phyloP scores from a whole-genome alignment of 2,113 vertebrate genomes.

The Eurypyga helias region DNA sequence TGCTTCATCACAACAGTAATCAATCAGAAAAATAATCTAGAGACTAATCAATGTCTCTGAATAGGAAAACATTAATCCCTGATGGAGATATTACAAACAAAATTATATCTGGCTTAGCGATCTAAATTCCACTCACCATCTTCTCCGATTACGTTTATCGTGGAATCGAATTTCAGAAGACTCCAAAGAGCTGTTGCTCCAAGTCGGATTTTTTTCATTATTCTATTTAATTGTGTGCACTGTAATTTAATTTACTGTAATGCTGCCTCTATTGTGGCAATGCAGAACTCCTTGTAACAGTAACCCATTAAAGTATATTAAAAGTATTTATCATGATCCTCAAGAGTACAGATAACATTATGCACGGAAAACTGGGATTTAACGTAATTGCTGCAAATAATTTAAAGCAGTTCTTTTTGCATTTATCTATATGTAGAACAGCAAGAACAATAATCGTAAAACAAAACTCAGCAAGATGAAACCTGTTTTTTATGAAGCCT shows the following conservation, averaged over 20 bases:
- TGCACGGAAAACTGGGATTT: slow-evolving; percentile 51
- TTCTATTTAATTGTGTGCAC: slow-evolving; percentile 73
- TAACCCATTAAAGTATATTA: slow-evolving; percentile 78
- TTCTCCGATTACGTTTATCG: slow-evolving; percentile 46
- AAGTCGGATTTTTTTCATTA: slow-evolving; percentile 60
- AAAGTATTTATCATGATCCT: slow-evolving; percentile 77
- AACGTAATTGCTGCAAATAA: slow-evolving; percentile 66
- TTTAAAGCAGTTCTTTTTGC: slow-evolving; percentile 40
- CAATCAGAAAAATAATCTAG: slow-evolving; percentile 70
- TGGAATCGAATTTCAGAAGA: slow-evolving; percentile 60
- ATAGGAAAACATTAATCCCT: slow-evolving; percentile 68
- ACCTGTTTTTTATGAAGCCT: not conserved
- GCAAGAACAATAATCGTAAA: slow-evolving; percentile 20
- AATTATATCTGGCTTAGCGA: slow-evolving; percentile 53
- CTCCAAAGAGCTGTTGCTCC: slow-evolving; percentile 55
- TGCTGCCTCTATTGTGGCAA: slow-evolving; percentile 64
- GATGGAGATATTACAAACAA: slow-evolving; percentile 46
- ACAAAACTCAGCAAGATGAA: slow-evolving; percentile 37
- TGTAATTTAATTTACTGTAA: slow-evolving; percentile 76
- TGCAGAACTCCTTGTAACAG: slow-evolving; percentile 66
- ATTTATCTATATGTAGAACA: slow-evolving; percentile 55
- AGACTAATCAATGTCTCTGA: slow-evolving; percentile 62
- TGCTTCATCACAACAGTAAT: slow-evolving; percentile 42
- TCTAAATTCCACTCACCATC: slow-evolving; percentile 56
- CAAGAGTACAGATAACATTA: slow-evolving; percentile 51